These are phyloP conservation scores for Hirtodrosophila alboralis DNA, from an alignment of 2,888 invertebrate species.

Conservation along the genomic window DNA sequence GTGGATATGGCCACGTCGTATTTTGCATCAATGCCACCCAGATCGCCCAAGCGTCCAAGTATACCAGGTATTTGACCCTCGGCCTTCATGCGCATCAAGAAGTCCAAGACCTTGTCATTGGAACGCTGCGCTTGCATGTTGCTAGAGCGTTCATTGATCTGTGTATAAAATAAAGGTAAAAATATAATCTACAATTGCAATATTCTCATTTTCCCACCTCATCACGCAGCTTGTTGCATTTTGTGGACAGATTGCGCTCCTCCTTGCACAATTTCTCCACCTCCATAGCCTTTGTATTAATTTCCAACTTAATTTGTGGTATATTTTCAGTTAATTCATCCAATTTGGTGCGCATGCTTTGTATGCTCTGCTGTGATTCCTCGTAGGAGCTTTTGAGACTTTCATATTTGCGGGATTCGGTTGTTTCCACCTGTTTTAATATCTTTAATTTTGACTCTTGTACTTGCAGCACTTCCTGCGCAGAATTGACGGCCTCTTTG, in stretches of 20 bases:
- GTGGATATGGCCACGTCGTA: slow-evolving; percentile 98
- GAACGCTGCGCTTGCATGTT: slow-evolving; percentile 89
- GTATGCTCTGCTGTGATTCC: slow-evolving; percentile 86
- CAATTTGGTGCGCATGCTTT: slow-evolving; percentile 88
- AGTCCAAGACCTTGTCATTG: slow-evolving; percentile 89
- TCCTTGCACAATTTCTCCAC: slow-evolving; percentile 76
- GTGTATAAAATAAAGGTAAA: slow-evolving; percentile 34
- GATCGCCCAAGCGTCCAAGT: slow-evolving; percentile 95
- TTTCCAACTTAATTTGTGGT: slow-evolving; percentile 84
- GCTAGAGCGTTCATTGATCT: slow-evolving; percentile 89
- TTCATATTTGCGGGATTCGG: slow-evolving; percentile 82
- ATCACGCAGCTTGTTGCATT: slow-evolving; percentile 73
- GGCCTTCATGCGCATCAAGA: slow-evolving; percentile 92
- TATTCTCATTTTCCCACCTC: slow-evolving; percentile 60
- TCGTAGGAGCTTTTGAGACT: slow-evolving; percentile 76
- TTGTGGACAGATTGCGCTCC: slow-evolving; percentile 83
- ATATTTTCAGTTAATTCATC: slow-evolving; percentile 86
- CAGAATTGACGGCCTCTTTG: slow-evolving; percentile 89
- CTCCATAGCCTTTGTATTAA: slow-evolving; percentile 83
- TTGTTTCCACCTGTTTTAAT: slow-evolving; percentile 85
- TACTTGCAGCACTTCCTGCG: slow-evolving; percentile 86
- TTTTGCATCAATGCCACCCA: slow-evolving; percentile 95
- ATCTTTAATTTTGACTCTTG: slow-evolving; percentile 93
- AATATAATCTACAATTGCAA: too few relatives aligned
- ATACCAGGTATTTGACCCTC: slow-evolving; percentile 93